Evolutionary conservation across 1,140 invertebrate genomes (phyloP), one percentile per base, ranked within the genome.

Genomic region (Drosophila bipectinata): DNA sequence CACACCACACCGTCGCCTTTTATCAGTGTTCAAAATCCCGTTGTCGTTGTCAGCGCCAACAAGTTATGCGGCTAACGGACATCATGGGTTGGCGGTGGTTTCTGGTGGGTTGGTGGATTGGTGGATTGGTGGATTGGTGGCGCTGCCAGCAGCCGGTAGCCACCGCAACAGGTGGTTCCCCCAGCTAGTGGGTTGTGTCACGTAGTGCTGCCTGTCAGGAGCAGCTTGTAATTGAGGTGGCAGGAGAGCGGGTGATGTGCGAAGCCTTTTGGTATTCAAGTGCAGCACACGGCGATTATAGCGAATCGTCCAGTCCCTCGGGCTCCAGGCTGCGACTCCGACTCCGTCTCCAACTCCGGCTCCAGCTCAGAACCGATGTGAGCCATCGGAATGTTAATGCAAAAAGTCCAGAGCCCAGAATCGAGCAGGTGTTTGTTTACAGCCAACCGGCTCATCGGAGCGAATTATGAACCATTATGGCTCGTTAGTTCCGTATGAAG

Each of bases 41-140:
- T 87, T 87, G 82, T 87, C 77, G 78, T 78, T 87, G 82, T 87
- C 83, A 88, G 78, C 78, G 71, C 68, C 84, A 87, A 85, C 82
- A 82, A 87, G 78, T 87, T 82, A 76, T 88, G 81, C 82, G 67
- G 28, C 79, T 83, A 84, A 84, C 76, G 61, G 78, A 64, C 58
- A 52, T 52, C 48, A 51, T 73, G 58, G 59, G 53, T 30, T 4
- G 30, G 21, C 7, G 30, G 14, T 34, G 56, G 39, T 14, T 48
- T 54, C 30, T 55, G 45, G 34, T n/a, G 32, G 32, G 53, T 26
- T 26, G 59, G 32, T 39, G 74, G 34, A 30, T 15, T 15, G 15
- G n/a, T n/a, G n/a, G n/a, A n/a, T 9, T 32, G 37, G 41, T 45
- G 75, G 34, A 30, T 10, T 32, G 37, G 44, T 10, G 71, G 48